Conservation (phyloP, 2,113 vertebrate genomes). For the Cephalopterus ornatus region DNA sequence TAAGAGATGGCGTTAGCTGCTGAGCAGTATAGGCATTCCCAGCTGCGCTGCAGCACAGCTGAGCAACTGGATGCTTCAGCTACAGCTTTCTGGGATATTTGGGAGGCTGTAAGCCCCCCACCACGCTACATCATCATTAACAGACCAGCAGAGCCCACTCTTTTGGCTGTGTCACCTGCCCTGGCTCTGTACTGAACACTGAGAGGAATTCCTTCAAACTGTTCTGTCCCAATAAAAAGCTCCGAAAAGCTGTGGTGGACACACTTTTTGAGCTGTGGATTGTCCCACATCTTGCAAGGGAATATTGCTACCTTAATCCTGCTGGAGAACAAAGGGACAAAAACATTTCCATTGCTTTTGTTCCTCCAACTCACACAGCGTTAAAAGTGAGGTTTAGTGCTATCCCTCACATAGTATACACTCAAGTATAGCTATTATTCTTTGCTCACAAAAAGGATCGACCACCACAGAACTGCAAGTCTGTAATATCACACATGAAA, state of each 20-base stretch:
- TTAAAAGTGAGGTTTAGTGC: neutral
- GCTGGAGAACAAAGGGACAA: neutral
- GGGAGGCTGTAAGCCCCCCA: neutral
- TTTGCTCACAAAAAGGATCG: neutral
- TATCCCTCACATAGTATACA: neutral
- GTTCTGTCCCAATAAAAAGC: neutral
- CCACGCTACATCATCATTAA: neutral
- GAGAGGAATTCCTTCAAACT: neutral
- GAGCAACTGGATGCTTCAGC: neutral
- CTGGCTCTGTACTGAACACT: neutral
- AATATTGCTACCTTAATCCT: neutral
- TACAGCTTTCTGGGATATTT: neutral
- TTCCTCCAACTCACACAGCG: neutral
- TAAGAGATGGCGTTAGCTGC: neutral
- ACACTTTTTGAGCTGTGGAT: neutral
- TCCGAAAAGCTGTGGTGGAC: neutral
- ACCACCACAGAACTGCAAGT: neutral
- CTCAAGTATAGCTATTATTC: neutral
- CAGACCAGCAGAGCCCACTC: neutral
- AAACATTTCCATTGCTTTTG: neutral
- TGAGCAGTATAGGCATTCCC: neutral
- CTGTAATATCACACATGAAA: neutral
- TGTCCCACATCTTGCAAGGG: neutral
- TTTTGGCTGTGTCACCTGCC: neutral
- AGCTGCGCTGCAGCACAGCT: neutral